Evolutionary conservation across 2,113 vertebrate genomes (phyloP).

Genomic region (Grus americana): DNA sequence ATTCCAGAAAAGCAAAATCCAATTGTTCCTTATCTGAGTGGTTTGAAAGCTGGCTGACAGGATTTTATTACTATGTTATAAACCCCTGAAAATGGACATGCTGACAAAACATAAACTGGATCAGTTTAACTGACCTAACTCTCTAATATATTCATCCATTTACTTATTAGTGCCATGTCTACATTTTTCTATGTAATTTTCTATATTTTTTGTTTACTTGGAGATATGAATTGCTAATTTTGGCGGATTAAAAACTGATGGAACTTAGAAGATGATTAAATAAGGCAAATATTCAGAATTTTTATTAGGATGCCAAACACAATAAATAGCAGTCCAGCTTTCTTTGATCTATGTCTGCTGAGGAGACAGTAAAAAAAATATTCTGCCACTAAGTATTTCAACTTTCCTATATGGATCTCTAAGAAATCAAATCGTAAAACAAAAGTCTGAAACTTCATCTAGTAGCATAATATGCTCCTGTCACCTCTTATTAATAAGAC

Average conservation of each 20-base stretch:
- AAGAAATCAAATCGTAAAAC: conserved; percentile 49
- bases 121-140: background rate
- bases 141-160: conserved; percentile 16
- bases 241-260: background rate
- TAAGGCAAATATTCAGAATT: conserved; percentile 40
- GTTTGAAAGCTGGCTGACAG: background rate
- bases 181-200: conserved; percentile 26
- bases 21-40: background rate
- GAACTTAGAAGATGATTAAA: conserved; percentile 35
- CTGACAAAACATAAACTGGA: conserved; percentile 8
- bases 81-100: background rate
- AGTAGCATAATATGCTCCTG: conserved; percentile 24
- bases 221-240: conserved; percentile 46
- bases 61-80: background rate
- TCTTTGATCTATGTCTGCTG: conserved; percentile 42
- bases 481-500: conserved; percentile 43
- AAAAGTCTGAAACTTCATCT: conserved; percentile 52
- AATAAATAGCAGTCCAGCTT: conserved; percentile 31
- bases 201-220: conserved; percentile 34
- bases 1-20: background rate
- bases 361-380: background rate
- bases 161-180: conserved; percentile 20
- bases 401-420: conserved; percentile 23
- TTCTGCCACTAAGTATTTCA: conserved; percentile 45
- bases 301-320: conserved; percentile 37